phyloP scores from a whole-genome alignment of 1,140 invertebrate genomes.

The Euura saliciscinereae region DNA sequence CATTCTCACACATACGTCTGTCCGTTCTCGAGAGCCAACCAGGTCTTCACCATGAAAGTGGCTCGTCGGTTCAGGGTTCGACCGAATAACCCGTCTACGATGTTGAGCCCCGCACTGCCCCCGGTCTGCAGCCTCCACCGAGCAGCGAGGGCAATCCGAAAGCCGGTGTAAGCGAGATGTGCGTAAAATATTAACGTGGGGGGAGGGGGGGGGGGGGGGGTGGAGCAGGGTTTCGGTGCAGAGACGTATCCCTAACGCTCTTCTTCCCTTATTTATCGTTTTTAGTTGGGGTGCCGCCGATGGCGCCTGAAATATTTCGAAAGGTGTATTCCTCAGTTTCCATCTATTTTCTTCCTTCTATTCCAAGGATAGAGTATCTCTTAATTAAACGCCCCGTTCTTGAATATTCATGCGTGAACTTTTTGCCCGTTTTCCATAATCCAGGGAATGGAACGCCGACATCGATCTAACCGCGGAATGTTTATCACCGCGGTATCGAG shows the following conservation, averaged over 20 bases:
- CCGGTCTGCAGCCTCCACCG: constrained; percentile 7
- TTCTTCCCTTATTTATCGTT: constrained; percentile 51
- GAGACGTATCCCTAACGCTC: constrained; percentile 25
- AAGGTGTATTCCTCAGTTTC: too few relatives aligned
- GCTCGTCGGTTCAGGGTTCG: background rate
- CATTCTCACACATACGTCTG: background rate
- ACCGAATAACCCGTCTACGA: background rate
- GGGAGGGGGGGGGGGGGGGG: constrained; percentile 15
- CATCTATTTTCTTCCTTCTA: too few relatives aligned
- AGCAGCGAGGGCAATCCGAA: constrained; percentile 44
- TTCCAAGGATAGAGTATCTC: too few relatives aligned
- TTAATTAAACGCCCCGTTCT: too few relatives aligned
- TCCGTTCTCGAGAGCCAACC: background rate
- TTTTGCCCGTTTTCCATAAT: too few relatives aligned
- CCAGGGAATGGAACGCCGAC: too few relatives aligned
- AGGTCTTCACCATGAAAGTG: background rate
- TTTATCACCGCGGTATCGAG: too few relatives aligned
- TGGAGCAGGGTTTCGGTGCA: constrained; percentile 10
- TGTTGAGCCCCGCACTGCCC: background rate
- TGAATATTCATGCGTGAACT: too few relatives aligned
- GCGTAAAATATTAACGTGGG: constrained; percentile 54
- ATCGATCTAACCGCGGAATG: too few relatives aligned
- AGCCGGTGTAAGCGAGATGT: constrained; percentile 28
- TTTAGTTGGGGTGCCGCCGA: constrained; percentile 30
- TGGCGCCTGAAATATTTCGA: too few relatives aligned